Evolutionary conservation across 2,113 vertebrate genomes (phyloP), one percentile per base, ranked within the genome.

Genomic region (Pagrus major): DNA sequence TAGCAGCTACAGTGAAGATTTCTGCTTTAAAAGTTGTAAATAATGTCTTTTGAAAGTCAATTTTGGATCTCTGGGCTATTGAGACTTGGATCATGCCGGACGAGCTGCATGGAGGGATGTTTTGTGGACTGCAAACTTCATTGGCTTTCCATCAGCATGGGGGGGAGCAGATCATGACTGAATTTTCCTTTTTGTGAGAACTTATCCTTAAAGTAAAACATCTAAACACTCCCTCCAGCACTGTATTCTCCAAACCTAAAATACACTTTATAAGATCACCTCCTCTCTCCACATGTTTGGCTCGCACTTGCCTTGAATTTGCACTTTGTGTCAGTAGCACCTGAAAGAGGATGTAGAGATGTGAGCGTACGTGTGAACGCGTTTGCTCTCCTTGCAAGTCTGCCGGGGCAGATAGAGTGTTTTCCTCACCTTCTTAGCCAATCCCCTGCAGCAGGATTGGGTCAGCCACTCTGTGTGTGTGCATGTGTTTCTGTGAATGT

Each of bases 391-490:
- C 31, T 73, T 64, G 14, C 47, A 52, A 61, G 73, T 67, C 59
- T 78, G 68, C 76, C 33, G 41, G 52, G 12, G 71, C 74, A 76
- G 80, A 83, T 75, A 52, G 44, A 76, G 61, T n/a, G n/a, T 58
- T 58, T 68, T 59, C 35, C 29, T 74, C 55, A 54, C 70, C 58
- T 59, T 68, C 56, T 47, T 10, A 78, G 71, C 68, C 88, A 76
- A 72, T 46, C 64, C 76, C 86, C 78, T 86, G 84, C 58, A 81
- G 84, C 66, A 39, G 51, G 14, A 54, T 59, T 66, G 55, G 58
- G 71, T 80, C 54, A 72, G 68, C 56, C 27, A 52, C 61, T 73
- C 16, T 39, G 31, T 65, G 58, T 67, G 58, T 74, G 39, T 69
- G 21, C n/a, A n/a, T n/a, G n/a, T n/a, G n/a, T n/a, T n/a, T n/a